phyloP scores from a whole-genome alignment of 1,140 invertebrate genomes.

The Nymphalis io region DNA sequence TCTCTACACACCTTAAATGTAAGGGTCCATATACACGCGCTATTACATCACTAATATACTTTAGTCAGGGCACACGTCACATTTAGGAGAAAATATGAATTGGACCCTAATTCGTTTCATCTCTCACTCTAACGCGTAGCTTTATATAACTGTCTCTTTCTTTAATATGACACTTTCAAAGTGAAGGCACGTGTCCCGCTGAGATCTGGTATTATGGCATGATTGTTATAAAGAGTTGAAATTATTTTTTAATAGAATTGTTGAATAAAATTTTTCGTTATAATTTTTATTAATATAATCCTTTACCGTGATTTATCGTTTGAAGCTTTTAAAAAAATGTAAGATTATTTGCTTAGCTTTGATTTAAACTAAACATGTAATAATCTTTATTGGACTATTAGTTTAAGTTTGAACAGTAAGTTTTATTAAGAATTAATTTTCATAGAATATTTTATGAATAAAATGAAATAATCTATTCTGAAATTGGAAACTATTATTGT shows the following conservation, averaged over 20 bases:
- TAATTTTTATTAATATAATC: background rate
- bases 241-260: conserved; percentile 13
- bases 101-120: conserved; percentile 14
- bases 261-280: background rate
- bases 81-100: conserved; percentile 20
- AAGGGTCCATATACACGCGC: conserved; percentile 7
- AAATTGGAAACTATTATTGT: too few species aligned
- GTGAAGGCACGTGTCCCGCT: conserved; percentile 14
- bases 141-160: background rate
- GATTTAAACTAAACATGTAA: too few species aligned
- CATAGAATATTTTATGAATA: too few species aligned
- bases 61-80: conserved; percentile 15
- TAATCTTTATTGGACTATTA: too few species aligned
- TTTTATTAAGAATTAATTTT: too few species aligned
- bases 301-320: too few species aligned
- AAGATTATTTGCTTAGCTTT: too few species aligned
- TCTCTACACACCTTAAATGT: background rate
- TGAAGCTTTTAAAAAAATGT: too few species aligned
- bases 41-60: conserved; percentile 13
- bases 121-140: background rate
- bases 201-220: conserved; percentile 2
- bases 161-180: conserved; percentile 11
- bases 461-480: too few species aligned
- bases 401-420: too few species aligned
- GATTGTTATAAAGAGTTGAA: conserved; percentile 16